Evolutionary conservation across 1,140 invertebrate genomes (phyloP).

Genomic region (Ganaspis sp.): DNA sequence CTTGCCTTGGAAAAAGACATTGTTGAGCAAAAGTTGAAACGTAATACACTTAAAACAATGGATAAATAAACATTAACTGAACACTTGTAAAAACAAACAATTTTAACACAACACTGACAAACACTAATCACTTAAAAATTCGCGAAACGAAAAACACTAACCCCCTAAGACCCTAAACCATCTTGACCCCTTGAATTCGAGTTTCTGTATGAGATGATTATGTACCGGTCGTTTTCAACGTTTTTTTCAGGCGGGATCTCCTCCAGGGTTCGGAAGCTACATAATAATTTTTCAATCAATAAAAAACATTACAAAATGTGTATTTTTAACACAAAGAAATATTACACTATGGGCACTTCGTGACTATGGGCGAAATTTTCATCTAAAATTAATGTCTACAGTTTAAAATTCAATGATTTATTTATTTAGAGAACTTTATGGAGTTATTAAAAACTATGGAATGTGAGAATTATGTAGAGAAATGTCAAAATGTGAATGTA

Average conservation of each 20-base stretch:
- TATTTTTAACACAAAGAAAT: no score
- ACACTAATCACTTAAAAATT: background rate
- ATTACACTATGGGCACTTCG: no score
- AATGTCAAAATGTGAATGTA: no score
- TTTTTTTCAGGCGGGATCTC: background rate
- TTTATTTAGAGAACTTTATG: no score
- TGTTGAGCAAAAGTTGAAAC: constrained; percentile 23
- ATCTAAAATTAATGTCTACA: no score
- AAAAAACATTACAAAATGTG: background rate
- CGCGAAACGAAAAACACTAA: constrained; percentile 1
- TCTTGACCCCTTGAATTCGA: constrained; percentile 22
- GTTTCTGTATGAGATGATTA: constrained; percentile 2
- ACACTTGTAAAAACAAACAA: constrained; percentile 23
- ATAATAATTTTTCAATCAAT: background rate
- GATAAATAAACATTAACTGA: background rate
- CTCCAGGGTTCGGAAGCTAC: background rate
- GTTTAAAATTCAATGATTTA: no score
- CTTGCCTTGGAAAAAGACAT: constrained; percentile 75
- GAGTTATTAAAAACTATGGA: no score
- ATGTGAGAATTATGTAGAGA: no score
- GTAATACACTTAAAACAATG: background rate
- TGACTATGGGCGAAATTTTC: no score
- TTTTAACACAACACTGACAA: background rate
- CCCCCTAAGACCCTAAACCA: constrained; percentile 25
- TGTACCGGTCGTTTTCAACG: constrained; percentile 11